A percentile compares a stretch with the other conserved stretches of the same genome.
Conservation (phyloP, 1,140 invertebrate genomes). For the Plutomurus gul region DNA sequence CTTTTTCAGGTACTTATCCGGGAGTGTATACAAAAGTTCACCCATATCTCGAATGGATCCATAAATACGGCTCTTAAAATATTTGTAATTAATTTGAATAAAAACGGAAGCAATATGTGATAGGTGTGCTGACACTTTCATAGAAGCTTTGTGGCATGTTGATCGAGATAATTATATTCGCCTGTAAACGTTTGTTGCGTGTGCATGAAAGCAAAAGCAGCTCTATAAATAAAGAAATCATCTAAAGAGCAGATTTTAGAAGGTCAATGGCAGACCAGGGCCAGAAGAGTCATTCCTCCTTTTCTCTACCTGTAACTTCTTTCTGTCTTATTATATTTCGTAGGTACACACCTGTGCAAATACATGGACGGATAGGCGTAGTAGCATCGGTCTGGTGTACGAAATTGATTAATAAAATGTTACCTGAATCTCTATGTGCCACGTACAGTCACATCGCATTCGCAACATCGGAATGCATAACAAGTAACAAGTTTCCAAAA, state of each 20-base stretch:
- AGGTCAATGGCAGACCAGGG: neutral
- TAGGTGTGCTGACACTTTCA: too few species aligned
- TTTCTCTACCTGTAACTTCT: neutral
- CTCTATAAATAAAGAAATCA: neutral
- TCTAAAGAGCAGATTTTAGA: neutral
- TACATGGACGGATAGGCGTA: too few species aligned
- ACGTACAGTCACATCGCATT: neutral
- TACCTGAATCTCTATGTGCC: too few species aligned
- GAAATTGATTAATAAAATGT: too few species aligned
- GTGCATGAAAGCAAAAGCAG: neutral
- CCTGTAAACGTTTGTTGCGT: too few species aligned
- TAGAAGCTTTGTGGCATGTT: too few species aligned
- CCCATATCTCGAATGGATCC: neutral
- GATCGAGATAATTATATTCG: too few species aligned
- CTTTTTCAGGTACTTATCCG: neutral
- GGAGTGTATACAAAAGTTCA: constrained; percentile 15
- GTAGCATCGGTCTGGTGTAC: too few species aligned
- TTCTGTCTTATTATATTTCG: too few species aligned
- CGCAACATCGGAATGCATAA: neutral
- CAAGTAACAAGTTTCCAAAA: neutral
- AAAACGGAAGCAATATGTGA: too few species aligned
- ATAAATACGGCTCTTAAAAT: neutral
- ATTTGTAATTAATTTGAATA: too few species aligned
- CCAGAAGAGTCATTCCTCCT: neutral
- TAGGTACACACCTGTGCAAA: too few species aligned